Evolutionary conservation across 2,888 invertebrate species (phyloP), one percentile per base, ranked within the genome.

Genomic region (Melieria omissa): DNA sequence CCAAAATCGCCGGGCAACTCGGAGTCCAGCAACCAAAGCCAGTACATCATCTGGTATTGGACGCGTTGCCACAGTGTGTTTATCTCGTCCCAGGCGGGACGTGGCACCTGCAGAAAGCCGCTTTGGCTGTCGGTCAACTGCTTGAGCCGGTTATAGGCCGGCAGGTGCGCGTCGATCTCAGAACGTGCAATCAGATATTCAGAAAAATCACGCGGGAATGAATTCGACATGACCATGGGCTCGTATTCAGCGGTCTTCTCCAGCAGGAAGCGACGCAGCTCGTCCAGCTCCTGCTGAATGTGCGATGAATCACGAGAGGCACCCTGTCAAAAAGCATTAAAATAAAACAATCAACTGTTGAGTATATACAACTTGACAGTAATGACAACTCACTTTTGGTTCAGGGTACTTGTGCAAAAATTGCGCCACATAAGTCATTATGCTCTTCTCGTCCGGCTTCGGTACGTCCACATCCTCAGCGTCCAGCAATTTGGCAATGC

Each of bases 341-440:
- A 63, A 14, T 7, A 14, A 58, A 58, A 41, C 10, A 45, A 44
- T 12, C 16, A 62, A 6, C 7, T 42, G 29, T 29, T 29, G 2
- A 29, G 49, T 29, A 41, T 46, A 45, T 1, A 58, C 4, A 49
- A 44, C 10, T 61, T 2, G 29, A 14, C 44, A 8, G 5, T 42
- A 10, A 44, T 55, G 6, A 5, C 4, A 14, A 64, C 55, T 83
- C 76, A 91, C 91, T 88, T 92, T 93, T 65, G 95, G 94, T 89
- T 95, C 95, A 62, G 95, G 95, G 88, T 95, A 95, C 88, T 97
- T 96, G 87, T 98, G 97, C 84, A 98, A 89, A 88, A 98, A 98
- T 89, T 98, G 98, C 55, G 98, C 97, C 75, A 98, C 97, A 86
- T 98, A 98, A 46, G 98, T 98, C 98, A 98, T 98, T 81, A 98